A percentile compares a stretch with the other conserved stretches of the same genome.
Evolutionary conservation across 2,888 invertebrate genomes (phyloP).

Genomic region (Teleiodes luculella): DNA sequence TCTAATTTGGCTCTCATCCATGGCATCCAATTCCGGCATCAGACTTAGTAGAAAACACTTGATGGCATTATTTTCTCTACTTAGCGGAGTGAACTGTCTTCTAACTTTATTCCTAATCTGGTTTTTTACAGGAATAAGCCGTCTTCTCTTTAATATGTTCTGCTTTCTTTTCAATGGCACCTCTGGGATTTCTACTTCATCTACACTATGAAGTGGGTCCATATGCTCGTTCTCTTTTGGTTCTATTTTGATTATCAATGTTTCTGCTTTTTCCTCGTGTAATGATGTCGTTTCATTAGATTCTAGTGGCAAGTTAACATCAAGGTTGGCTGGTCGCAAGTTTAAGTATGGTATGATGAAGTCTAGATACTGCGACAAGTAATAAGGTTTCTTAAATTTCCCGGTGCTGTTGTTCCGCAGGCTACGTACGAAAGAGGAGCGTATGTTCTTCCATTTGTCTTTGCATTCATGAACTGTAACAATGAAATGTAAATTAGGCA

Average conservation of each 20-base stretch:
- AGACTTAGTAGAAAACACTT: slow-evolving; percentile 38
- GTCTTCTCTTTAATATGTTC: not conserved
- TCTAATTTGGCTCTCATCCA: slow-evolving; percentile 37
- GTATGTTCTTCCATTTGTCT: slow-evolving; percentile 43
- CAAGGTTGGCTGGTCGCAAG: slow-evolving; percentile 24
- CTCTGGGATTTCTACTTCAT: not conserved
- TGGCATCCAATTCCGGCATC: slow-evolving; percentile 38
- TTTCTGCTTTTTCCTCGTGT: not conserved
- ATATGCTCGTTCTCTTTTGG: not conserved
- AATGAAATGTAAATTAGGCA: not conserved
- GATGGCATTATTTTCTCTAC: slow-evolving; percentile 21
- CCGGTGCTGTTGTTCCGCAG: slow-evolving; percentile 27
- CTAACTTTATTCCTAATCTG: slow-evolving; percentile 8
- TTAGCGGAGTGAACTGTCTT: not conserved
- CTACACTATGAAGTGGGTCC: not conserved
- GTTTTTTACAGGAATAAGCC: not conserved
- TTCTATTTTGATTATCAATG: not conserved
- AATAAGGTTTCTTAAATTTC: slow-evolving; percentile 39
- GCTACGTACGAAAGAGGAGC: slow-evolving; percentile 39
- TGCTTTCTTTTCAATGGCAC: not conserved
- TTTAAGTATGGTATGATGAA: slow-evolving; percentile 40
- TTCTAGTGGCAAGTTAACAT: not conserved
- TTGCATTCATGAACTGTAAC: slow-evolving; percentile 41
- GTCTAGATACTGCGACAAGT: slow-evolving; percentile 33
- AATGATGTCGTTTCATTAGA: not conserved